A percentile compares a stretch with the other conserved stretches of the same genome.
Conservation (phyloP, 1,140 invertebrate species). For the Schlechtendalia chinensis region DNA sequence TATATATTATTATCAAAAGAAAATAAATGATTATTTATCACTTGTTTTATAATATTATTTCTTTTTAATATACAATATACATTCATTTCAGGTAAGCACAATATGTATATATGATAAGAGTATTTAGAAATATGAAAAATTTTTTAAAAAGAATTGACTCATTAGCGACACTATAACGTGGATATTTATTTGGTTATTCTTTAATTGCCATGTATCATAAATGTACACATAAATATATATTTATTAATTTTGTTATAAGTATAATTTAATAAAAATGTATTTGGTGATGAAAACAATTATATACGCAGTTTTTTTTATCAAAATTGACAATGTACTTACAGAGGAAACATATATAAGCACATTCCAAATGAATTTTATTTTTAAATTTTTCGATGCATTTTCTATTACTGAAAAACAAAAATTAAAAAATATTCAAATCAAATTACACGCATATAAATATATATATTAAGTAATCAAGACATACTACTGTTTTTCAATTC, state of each 20-base stretch:
- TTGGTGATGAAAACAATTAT: neutral
- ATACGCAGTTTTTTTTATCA: neutral
- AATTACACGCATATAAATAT: neutral
- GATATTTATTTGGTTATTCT: too few relatives aligned
- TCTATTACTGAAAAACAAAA: slow-evolving; percentile 3
- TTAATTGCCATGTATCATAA: too few relatives aligned
- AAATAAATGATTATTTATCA: too few relatives aligned
- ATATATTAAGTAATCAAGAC: neutral
- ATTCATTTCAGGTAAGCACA: too few relatives aligned
- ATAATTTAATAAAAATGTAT: neutral
- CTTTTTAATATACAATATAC: too few relatives aligned
- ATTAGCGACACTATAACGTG: too few relatives aligned
- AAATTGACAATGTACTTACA: slow-evolving; percentile 12
- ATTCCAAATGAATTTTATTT: slow-evolving; percentile 19
- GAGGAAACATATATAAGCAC: slow-evolving; percentile 3
- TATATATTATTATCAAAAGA: too few relatives aligned
- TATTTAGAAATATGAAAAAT: too few relatives aligned
- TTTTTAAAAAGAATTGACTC: too few relatives aligned
- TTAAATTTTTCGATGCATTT: slow-evolving; percentile 38
- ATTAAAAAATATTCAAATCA: neutral
- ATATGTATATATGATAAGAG: too few relatives aligned
- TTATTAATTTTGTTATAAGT: neutral
- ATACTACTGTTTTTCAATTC: slow-evolving; percentile 17
- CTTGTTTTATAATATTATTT: too few relatives aligned
- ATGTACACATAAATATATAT: too few relatives aligned